phyloP scores from a whole-genome alignment of 2,113 vertebrate species.

The Girardinichthys multiradiatus region DNA sequence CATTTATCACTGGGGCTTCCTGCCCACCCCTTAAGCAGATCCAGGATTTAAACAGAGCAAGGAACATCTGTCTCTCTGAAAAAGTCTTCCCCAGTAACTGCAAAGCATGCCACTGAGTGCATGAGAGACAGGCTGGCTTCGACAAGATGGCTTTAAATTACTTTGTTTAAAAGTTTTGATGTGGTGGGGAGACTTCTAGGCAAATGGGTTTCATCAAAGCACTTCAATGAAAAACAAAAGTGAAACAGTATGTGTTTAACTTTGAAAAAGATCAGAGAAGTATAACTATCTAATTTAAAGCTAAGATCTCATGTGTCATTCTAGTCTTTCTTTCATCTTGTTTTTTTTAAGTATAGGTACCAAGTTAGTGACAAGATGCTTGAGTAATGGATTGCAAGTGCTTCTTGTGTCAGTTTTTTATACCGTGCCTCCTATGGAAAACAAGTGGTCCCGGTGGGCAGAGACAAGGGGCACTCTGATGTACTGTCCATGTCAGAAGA shows the following conservation, averaged over 20 bases:
- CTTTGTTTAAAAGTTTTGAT: conserved; percentile 45
- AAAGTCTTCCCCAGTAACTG: conserved; percentile 20
- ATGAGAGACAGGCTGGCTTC: conserved; percentile 8
- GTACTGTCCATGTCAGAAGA: conserved; percentile 57
- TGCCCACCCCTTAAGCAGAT: conserved; percentile 57
- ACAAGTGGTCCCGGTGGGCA: conserved; percentile 36
- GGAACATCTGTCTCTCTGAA: conserved; percentile 70
- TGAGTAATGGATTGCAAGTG: conserved; percentile 30
- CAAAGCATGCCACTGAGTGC: conserved; percentile 11
- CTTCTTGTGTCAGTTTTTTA: conserved; percentile 23
- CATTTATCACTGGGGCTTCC: conserved; percentile 69
- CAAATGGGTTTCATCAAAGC: conserved; percentile 21
- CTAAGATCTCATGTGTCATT: conserved; percentile 10
- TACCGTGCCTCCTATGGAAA: conserved; percentile 24
- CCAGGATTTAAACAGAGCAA: conserved; percentile 49
- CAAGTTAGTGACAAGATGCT: conserved; percentile 28
- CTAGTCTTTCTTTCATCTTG: conserved; percentile 11
- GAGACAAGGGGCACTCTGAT: conserved; percentile 53
- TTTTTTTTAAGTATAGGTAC: conserved; percentile 1
- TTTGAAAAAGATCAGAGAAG: conserved; percentile 29
- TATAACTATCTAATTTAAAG: conserved; percentile 24
- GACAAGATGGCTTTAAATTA: conserved; percentile 38
- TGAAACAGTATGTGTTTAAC: conserved; percentile 12
- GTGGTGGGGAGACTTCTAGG: conserved; percentile 24
- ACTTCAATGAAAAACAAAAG: conserved; percentile 11